Evolutionary conservation across 2,797 vertebrate genomes (phyloP).

Genomic region (Manis pentadactyla): DNA sequence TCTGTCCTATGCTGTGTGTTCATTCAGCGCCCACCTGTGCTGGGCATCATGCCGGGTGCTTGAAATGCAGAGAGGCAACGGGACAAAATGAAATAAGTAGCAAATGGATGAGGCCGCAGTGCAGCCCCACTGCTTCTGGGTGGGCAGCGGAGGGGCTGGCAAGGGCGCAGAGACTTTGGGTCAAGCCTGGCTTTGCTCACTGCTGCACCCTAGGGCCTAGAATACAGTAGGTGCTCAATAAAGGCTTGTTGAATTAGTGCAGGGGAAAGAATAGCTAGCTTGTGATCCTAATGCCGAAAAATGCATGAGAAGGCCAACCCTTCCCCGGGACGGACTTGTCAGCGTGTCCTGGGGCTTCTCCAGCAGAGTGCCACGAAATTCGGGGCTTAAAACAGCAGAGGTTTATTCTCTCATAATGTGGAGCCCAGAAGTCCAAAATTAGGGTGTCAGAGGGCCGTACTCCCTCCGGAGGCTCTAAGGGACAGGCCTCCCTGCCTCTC

Average conservation of each 20-base stretch:
- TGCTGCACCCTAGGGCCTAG: too few relatives aligned
- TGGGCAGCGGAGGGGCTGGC: not conserved
- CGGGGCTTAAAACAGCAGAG: not conserved
- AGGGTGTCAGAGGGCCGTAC: rapidly evolving
- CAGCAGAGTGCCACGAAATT: rapidly evolving
- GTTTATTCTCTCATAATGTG: rapidly evolving
- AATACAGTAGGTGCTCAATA: not conserved
- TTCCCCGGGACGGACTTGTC: rapidly evolving
- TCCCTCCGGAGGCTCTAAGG: rapidly evolving
- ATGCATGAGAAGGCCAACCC: rapidly evolving
- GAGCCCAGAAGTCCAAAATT: not conserved
- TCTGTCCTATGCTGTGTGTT: rapidly evolving
- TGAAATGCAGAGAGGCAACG: not conserved
- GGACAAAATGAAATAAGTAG: not conserved
- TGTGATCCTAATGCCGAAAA: not conserved
- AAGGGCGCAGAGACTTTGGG: not conserved
- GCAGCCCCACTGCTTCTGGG: rapidly evolving
- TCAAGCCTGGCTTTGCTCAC: not conserved
- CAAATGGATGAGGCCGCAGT: rapidly evolving
- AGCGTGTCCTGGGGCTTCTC: not conserved
- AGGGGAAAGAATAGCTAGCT: not conserved
- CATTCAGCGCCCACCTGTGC: rapidly evolving
- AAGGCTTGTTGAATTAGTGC: not conserved
- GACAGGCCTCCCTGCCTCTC: rapidly evolving
- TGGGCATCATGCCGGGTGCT: rapidly evolving